Conservation (phyloP, 2,113 vertebrate species). For the Rhinichthys klamathensis region DNA sequence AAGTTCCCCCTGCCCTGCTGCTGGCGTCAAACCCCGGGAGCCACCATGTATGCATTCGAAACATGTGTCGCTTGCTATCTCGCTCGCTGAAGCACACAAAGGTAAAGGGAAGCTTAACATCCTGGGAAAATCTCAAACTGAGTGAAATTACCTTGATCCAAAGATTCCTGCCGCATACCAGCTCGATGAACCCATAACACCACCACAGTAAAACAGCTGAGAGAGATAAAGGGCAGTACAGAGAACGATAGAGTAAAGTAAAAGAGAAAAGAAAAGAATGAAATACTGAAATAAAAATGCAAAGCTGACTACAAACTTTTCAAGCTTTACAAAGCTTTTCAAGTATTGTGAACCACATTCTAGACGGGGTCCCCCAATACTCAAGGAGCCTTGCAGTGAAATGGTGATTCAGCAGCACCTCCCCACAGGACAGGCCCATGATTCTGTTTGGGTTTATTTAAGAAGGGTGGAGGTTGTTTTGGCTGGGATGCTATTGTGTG, state of each 20-base stretch:
- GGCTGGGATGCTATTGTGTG: conserved; percentile 52
- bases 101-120: conserved; percentile 76
- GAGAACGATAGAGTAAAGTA: conserved; percentile 39
- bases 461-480: conserved; percentile 53
- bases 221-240: conserved; percentile 45
- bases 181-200: conserved; percentile 77
- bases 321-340: background rate
- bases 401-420: conserved; percentile 6
- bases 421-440: conserved; percentile 22
- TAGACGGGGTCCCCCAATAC: background rate
- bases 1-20: conserved; percentile 63
- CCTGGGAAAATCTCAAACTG: conserved; percentile 83
- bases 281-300: conserved; percentile 60
- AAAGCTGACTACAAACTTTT: conserved; percentile 48
- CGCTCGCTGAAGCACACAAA: conserved; percentile 68
- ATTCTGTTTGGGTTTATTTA: conserved; percentile 65
- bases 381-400: conserved; percentile 1
- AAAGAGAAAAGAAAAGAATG: conserved; percentile 49
- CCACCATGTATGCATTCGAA: conserved; percentile 74
- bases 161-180: conserved; percentile 83
- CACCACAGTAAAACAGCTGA: conserved; percentile 61
- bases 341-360: background rate
- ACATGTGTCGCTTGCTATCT: conserved; percentile 79
- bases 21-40: conserved; percentile 68
- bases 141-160: conserved; percentile 85